Evolutionary conservation across 2,797 vertebrate genomes (phyloP).

Genomic region (Typhlichthys eigenmanni): DNA sequence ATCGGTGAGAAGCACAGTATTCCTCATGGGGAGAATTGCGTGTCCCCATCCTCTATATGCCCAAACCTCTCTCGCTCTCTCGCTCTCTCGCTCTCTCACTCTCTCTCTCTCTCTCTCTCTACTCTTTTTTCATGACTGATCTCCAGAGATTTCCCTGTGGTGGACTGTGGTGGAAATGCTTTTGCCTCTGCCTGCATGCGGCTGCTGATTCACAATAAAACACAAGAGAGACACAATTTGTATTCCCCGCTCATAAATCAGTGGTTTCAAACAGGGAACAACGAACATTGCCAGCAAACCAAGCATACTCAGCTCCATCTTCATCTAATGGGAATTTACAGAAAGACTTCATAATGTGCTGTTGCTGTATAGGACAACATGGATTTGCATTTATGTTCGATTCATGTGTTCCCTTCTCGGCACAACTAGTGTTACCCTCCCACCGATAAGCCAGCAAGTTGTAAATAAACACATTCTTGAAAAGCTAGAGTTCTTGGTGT

Average conservation of each 20-base stretch:
- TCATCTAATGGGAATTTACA: slow-evolving; percentile 41
- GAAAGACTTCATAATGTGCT: neutral
- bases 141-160: neutral
- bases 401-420: slow-evolving; percentile 6
- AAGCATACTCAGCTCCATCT: slow-evolving; percentile 34
- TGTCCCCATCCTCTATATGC: neutral
- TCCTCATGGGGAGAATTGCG: slow-evolving; percentile 1
- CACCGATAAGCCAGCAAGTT: neutral
- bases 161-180: slow-evolving; percentile 15
- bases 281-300: slow-evolving; percentile 37
- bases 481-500: too few species aligned
- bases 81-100: neutral
- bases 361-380: too few species aligned
- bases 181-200: slow-evolving; percentile 27
- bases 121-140: slow-evolving; percentile 12
- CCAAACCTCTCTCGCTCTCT: neutral
- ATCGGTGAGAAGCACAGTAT: neutral
- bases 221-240: slow-evolving; percentile 38
- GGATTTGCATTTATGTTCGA: neutral
- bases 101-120: neutral
- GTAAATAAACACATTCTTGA: neutral
- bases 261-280: slow-evolving; percentile 49
- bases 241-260: slow-evolving; percentile 57
- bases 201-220: slow-evolving; percentile 34
- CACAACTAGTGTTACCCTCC: neutral